Percentiles rank a stretch among this genome's conserved stretches.
Conservation (phyloP, 2,797 vertebrate species). For the Fistularia tabacaria region DNA sequence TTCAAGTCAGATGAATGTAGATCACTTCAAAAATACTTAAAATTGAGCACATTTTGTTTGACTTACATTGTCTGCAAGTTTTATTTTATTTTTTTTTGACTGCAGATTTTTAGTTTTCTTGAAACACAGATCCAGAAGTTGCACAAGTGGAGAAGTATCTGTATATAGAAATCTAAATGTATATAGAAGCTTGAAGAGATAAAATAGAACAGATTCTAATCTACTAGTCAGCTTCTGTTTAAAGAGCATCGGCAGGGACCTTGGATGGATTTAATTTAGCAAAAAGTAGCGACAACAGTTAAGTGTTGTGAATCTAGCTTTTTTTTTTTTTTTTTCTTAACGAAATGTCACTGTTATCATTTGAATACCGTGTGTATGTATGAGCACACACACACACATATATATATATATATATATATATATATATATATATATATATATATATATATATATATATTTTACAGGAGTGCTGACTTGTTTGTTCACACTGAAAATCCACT, state of each 20-base stretch:
- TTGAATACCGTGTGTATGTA: slow-evolving; percentile 15
- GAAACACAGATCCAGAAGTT: too few species aligned
- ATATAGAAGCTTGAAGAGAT: slow-evolving; percentile 40
- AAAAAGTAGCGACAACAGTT: slow-evolving; percentile 1
- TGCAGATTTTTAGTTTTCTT: too few species aligned
- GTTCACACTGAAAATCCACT: background rate
- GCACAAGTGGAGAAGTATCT: slow-evolving; percentile 4
- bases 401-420: background rate
- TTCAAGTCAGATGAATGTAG: too few species aligned
- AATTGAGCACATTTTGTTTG: too few species aligned
- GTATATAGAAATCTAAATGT: slow-evolving; percentile 39
- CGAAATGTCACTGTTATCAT: slow-evolving; percentile 10
- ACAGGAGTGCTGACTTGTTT: background rate
- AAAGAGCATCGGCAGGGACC: slow-evolving; percentile 39
- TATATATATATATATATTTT: background rate
- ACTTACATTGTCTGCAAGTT: too few species aligned
- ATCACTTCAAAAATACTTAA: too few species aligned
- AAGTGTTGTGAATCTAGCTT: background rate
- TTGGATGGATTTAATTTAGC: slow-evolving; percentile 15
- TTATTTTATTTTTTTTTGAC: too few species aligned
- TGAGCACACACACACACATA: too few species aligned
- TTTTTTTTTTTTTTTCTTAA: slow-evolving; percentile 1
- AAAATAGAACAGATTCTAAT: slow-evolving; percentile 37
- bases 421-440: too few species aligned
- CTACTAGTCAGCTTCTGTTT: slow-evolving; percentile 18